Evolutionary conservation across 2,113 vertebrate species (phyloP), one percentile per base, ranked within the genome.

Genomic region (Xenus cinereus): DNA sequence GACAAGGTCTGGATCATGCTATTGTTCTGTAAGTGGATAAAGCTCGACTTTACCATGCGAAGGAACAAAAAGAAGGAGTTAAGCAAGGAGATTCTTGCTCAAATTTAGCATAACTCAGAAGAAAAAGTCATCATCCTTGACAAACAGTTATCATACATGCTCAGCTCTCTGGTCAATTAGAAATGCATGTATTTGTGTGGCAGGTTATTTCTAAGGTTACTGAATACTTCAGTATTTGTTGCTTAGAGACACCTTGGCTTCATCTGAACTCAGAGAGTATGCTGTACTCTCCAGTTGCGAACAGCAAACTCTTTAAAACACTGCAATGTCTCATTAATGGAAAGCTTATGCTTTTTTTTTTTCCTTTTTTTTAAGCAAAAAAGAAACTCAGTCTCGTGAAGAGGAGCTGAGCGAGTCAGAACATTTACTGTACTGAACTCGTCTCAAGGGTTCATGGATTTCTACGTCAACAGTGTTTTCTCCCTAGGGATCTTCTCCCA

Each of bases 231-330:
- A 21, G 17, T 21, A 22, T 41, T 57, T 69, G 75, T 35, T 72
- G 68, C 76, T 62, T 35, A 57, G 48, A 72, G 53, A 79, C 28
- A 45, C 22, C 26, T 56, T 15, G 32, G 20, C 68, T 78, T 72
- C 48, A 11, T 33, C 28, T 64, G 73, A 78, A 28, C 39, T 32
- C 16, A 1, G 4, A 41, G 33, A 75, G 33, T 22, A 19, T 35
- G 6, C 26, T 0, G 0, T 17, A 19, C 35, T 41, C 39, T 68
- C 57, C 3, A 0, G 13, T 2, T 75, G 37, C 35, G 17, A 82
- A 75, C 32, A 62, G 73, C 37, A 43, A 71, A 50, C 27, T 63
- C 76, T 71, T 32, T 3, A 15, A 66, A 79, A 26, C 39, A 8
- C 23, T 66, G 30, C 32, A 33, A 3, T 24, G 30, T 33, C 45